Conservation (phyloP, 2,797 vertebrate species). For the Erethizon dorsatum region DNA sequence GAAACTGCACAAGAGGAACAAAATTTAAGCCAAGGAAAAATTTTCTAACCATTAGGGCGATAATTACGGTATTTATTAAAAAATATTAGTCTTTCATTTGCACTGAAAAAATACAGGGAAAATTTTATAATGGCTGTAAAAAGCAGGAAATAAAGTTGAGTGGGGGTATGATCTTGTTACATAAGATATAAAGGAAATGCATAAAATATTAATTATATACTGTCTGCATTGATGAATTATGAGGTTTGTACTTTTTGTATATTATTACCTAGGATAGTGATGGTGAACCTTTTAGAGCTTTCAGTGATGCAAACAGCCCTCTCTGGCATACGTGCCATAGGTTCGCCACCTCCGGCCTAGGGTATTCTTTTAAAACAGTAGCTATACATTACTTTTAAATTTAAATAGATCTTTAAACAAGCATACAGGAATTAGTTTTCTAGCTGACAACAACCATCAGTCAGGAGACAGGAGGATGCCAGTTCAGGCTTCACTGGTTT, state of each 20-base stretch:
- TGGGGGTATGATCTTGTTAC: background rate
- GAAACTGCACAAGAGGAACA: background rate
- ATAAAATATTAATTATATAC: background rate
- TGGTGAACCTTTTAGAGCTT: background rate
- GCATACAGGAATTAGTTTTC: background rate
- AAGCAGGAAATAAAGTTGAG: background rate
- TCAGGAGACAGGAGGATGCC: background rate
- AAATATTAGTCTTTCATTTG: conserved; percentile 10
- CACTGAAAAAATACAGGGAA: background rate
- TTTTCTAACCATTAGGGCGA: background rate
- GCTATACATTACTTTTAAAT: background rate
- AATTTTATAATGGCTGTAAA: background rate
- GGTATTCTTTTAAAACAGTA: background rate
- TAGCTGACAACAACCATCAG: background rate
- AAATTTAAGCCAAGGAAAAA: background rate
- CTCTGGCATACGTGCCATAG: background rate
- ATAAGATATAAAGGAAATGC: background rate
- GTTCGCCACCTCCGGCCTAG: background rate
- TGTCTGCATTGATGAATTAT: background rate
- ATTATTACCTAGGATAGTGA: background rate
- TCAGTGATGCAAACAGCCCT: background rate
- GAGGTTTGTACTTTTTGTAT: conserved; percentile 10
- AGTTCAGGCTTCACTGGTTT: background rate
- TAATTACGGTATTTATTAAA: background rate
- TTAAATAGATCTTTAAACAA: conserved; percentile 9